Conservation (phyloP, 2,888 invertebrate genomes). For the Malacosoma neustria region DNA sequence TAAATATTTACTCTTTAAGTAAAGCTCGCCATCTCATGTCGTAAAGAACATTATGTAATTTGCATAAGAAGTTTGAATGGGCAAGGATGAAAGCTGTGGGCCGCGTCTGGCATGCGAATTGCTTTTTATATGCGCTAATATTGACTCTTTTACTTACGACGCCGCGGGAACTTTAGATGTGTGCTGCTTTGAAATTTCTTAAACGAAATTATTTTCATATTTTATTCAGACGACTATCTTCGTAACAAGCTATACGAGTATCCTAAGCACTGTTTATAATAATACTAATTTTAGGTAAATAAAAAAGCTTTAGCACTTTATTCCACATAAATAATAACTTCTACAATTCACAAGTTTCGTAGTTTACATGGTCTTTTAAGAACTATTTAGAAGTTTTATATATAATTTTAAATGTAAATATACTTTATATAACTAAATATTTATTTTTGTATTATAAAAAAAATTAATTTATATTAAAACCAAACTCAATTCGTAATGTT, state of each 20-base stretch:
- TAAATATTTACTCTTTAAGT: conserved; percentile 66
- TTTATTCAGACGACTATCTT: background rate
- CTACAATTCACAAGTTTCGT: too few relatives aligned
- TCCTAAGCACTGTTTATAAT: background rate
- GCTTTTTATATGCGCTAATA: conserved; percentile 41
- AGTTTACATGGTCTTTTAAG: too few relatives aligned
- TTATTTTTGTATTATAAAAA: too few relatives aligned
- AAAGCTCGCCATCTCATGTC: conserved; percentile 66
- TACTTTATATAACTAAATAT: too few relatives aligned
- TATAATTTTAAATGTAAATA: too few relatives aligned
- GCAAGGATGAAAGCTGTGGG: conserved; percentile 60
- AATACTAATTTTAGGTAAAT: background rate
- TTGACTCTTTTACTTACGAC: conserved; percentile 45
- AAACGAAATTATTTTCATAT: background rate
- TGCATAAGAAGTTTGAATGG: conserved; percentile 72
- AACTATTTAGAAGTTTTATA: too few relatives aligned
- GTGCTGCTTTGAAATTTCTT: conserved; percentile 2
- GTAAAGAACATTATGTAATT: conserved; percentile 68
- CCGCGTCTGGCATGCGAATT: conserved; percentile 66
- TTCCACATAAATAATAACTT: too few relatives aligned
- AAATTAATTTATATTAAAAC: too few relatives aligned
- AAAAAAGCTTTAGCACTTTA: background rate
- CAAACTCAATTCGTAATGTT: too few relatives aligned
- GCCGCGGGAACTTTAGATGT: conserved; percentile 7
- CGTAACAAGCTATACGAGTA: background rate